phyloP scores from a whole-genome alignment of 2,113 vertebrate species.

The Brevimyrus niger region DNA sequence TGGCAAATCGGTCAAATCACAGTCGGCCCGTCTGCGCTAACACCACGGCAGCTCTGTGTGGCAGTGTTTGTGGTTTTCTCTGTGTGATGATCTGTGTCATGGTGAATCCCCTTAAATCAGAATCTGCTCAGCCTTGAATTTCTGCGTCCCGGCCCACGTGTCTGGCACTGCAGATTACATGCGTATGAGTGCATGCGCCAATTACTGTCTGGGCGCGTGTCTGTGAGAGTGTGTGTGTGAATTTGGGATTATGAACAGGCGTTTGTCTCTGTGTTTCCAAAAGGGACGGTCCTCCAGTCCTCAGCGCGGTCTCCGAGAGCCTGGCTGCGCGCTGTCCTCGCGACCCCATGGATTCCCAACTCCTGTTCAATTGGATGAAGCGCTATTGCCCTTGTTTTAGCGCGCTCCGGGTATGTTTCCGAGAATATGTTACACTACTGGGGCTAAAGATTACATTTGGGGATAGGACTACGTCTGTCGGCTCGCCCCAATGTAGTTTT shows the following conservation, averaged over 20 bases:
- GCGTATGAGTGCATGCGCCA: neutral
- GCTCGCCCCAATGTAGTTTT: neutral
- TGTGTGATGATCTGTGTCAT: neutral
- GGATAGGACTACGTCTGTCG: neutral
- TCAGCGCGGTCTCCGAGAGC: neutral
- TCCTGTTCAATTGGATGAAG: constrained; percentile 68
- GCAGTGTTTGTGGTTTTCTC: neutral
- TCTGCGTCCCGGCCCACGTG: neutral
- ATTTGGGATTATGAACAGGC: neutral
- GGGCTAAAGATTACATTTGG: neutral
- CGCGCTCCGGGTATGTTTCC: constrained; percentile 67
- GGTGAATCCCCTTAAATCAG: neutral
- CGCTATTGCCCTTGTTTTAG: constrained; percentile 72
- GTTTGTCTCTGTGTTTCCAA: neutral
- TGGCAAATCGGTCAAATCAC: neutral
- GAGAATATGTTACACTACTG: neutral
- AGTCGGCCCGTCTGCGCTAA: neutral
- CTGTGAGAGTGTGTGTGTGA: neutral
- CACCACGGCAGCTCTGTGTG: neutral
- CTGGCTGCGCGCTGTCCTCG: constrained; percentile 2
- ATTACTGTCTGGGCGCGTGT: neutral
- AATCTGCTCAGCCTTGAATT: neutral
- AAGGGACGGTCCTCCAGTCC: neutral
- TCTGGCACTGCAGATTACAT: neutral
- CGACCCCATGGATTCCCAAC: constrained; percentile 60